Evolutionary conservation across 2,797 vertebrate genomes (phyloP).

Genomic region (Gymnothorax javanicus): DNA sequence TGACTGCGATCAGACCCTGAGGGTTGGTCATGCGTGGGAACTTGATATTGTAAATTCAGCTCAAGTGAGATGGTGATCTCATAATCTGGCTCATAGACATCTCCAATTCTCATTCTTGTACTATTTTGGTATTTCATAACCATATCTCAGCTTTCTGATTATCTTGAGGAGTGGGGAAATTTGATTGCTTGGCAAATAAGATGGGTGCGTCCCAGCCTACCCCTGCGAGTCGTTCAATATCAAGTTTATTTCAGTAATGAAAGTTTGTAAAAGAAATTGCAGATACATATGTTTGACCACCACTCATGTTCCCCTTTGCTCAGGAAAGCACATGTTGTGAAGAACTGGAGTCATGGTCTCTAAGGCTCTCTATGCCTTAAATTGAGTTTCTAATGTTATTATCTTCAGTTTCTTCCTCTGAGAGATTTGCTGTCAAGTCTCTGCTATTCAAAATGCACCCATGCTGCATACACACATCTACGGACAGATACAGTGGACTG

Average conservation of each 20-base stretch:
- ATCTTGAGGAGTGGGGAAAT: not conserved
- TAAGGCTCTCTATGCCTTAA: conserved; percentile 22
- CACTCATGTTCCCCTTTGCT: not conserved
- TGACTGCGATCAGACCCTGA: not conserved
- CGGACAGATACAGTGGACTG: not conserved
- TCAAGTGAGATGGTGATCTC: not conserved
- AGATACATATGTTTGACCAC: not conserved
- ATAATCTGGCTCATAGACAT: not conserved
- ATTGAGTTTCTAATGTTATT: conserved; percentile 42
- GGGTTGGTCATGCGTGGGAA: not conserved
- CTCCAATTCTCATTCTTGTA: not conserved
- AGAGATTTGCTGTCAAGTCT: conserved; percentile 6
- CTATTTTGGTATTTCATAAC: not conserved
- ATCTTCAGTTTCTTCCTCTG: conserved; percentile 38
- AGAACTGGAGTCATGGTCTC: not conserved
- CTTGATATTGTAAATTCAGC: not conserved
- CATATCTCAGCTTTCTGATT: not conserved
- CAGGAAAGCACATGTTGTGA: not conserved
- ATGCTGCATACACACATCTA: not conserved
- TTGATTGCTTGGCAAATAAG: not conserved
- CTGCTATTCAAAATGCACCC: not conserved
- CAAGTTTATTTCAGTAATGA: conserved; percentile 12
- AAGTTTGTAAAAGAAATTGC: not conserved
- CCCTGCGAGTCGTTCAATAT: not conserved
- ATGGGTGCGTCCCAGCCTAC: conserved; percentile 17